Percentiles rank a stretch among this genome's conserved stretches.
Conservation (phyloP, 2,113 vertebrate species). For the Phalacrocorax brasilianus region DNA sequence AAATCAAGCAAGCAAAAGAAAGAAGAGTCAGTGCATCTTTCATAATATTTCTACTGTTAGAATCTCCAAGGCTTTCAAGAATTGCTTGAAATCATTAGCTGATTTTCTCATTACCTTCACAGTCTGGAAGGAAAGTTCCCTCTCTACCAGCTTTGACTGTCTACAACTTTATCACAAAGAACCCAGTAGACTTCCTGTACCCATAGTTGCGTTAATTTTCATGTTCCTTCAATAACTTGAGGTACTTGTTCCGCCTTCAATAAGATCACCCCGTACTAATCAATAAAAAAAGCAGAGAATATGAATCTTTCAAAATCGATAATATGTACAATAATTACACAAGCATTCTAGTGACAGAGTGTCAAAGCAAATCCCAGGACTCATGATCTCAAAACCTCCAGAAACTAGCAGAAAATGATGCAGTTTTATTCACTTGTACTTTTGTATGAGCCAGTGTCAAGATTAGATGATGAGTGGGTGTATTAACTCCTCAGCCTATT, state of each 20-base stretch:
- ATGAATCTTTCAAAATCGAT: constrained; percentile 70
- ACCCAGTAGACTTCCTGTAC: constrained; percentile 40
- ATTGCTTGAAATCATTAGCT: constrained; percentile 40
- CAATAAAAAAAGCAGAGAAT: constrained; percentile 66
- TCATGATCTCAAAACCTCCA: constrained; percentile 1
- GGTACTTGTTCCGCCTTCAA: constrained; percentile 61
- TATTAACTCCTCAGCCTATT: constrained; percentile 35
- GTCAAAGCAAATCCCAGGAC: constrained; percentile 43
- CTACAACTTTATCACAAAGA: constrained; percentile 41
- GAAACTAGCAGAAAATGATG: constrained; percentile 32
- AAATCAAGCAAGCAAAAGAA: constrained; percentile 32
- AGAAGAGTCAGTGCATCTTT: constrained; percentile 36
- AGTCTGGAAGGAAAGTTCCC: constrained; percentile 40
- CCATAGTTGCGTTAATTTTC: constrained; percentile 57
- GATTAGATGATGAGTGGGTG: constrained; percentile 36
- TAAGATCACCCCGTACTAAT: constrained; percentile 68
- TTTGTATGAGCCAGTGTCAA: constrained; percentile 24
- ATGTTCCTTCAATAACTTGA: constrained; percentile 50
- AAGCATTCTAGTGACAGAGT: constrained; percentile 12
- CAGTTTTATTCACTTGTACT: constrained; percentile 11
- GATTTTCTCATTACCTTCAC: constrained; percentile 35
- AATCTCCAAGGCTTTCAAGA: constrained; percentile 34
- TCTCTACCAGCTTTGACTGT: not conserved
- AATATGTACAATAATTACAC: constrained; percentile 66
- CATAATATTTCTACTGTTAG: constrained; percentile 60